Percentiles rank a stretch among this genome's conserved stretches.
phyloP scores from a whole-genome alignment of 2,113 vertebrate species.

The Charadrius vociferus region DNA sequence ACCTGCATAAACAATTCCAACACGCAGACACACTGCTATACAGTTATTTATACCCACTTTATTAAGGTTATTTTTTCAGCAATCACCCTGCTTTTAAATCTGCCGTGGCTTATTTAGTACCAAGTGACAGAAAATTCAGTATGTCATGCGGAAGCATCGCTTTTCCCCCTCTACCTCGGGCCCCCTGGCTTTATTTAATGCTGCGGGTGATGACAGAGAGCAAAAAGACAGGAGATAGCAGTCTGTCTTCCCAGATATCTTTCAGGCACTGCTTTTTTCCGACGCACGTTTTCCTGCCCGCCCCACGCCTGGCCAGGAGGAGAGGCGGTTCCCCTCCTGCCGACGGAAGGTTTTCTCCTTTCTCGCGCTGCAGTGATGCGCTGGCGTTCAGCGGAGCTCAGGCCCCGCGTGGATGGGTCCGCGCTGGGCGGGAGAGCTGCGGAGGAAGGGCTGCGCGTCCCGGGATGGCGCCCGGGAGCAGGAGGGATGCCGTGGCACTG shows the following conservation, averaged over 20 bases:
- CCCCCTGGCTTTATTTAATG: neutral
- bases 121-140: neutral
- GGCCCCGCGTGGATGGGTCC: rapidly evolving
- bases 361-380: rapidly evolving
- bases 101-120: neutral
- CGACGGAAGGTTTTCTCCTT: rapidly evolving
- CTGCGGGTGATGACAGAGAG: neutral
- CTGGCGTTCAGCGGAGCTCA: rapidly evolving
- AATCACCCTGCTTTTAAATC: neutral
- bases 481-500: neutral
- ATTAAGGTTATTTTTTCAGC: neutral
- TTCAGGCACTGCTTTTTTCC: neutral
- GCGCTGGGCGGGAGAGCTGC: rapidly evolving
- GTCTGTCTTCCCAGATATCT: neutral
- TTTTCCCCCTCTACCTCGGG: neutral
- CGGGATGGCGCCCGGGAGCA: neutral
- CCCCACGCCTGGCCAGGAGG: neutral
- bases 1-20: slow-evolving; percentile 30
- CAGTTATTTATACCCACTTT: slow-evolving; percentile 26
- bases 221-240: neutral
- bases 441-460: neutral
- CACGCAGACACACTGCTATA: neutral
- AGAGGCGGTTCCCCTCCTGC: neutral
- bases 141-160: neutral
- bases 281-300: rapidly evolving